Evolutionary conservation across 2,113 vertebrate species (phyloP).

Genomic region (Puffinus mauretanicus): DNA sequence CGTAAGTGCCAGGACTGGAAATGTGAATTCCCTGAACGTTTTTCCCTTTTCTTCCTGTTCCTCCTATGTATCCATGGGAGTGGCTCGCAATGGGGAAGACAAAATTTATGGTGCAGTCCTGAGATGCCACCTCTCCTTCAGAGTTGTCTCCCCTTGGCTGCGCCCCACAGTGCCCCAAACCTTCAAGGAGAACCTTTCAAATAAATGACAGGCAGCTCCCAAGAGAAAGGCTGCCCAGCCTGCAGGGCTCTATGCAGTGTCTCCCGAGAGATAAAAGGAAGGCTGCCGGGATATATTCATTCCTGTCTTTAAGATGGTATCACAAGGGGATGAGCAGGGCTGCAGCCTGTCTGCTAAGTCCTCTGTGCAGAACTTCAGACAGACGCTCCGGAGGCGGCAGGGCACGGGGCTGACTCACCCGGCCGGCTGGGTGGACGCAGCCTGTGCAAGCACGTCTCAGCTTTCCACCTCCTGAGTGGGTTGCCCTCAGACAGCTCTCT

Average conservation of each 20-base stretch:
- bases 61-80: background rate
- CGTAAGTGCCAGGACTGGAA: background rate
- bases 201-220: background rate
- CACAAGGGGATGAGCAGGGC: slow-evolving; percentile 10
- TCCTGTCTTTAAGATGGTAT: slow-evolving; percentile 30
- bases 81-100: background rate
- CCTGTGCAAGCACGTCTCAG: background rate
- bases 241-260: background rate
- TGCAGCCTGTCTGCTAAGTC: background rate
- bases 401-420: slow-evolving; percentile 8
- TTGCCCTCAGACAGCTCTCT: background rate
- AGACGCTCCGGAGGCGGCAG: background rate
- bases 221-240: slow-evolving; percentile 11
- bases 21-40: background rate
- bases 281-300: background rate
- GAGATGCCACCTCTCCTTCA: background rate
- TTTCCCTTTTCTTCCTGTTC: background rate
- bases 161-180: background rate
- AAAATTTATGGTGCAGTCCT: background rate
- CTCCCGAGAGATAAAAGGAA: slow-evolving; percentile 23
- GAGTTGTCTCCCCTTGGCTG: background rate
- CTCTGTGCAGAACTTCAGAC: slow-evolving; percentile 20
- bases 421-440: background rate
- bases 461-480: background rate
- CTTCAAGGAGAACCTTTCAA: background rate